These are phyloP conservation scores for Colletes gigas DNA, from an alignment of 1,140 invertebrate genomes.

Conservation along the genomic window DNA sequence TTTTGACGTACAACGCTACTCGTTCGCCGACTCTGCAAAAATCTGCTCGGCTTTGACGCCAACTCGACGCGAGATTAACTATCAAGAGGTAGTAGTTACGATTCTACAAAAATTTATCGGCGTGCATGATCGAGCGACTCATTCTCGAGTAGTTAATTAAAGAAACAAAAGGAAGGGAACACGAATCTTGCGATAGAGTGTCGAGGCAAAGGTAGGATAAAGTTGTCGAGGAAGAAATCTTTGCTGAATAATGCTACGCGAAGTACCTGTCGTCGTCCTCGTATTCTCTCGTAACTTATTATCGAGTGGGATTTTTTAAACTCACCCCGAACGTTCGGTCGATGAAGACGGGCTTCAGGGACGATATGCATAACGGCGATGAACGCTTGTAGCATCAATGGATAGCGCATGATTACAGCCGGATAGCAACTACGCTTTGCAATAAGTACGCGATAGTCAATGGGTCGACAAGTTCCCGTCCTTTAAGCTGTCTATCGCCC, in stretches of 20 bases:
- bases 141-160: too few species aligned
- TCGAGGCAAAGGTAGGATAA: too few species aligned
- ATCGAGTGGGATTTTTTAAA: not conserved
- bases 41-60: not conserved
- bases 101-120: too few species aligned
- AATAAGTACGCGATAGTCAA: slow-evolving; percentile 25
- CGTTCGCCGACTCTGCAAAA: slow-evolving; percentile 30
- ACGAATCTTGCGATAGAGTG: too few species aligned
- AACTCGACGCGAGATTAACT: not conserved
- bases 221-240: too few species aligned
- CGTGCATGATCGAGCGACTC: too few species aligned
- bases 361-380: slow-evolving; percentile 51
- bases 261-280: too few species aligned
- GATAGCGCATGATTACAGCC: slow-evolving; percentile 56
- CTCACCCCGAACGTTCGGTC: slow-evolving; percentile 59
- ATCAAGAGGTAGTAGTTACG: too few species aligned
- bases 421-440: slow-evolving; percentile 32
- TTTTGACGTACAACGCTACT: not conserved
- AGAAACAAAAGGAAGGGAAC: too few species aligned
- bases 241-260: too few species aligned
- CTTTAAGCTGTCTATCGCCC: slow-evolving; percentile 1
- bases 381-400: slow-evolving; percentile 59
- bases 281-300: too few species aligned
- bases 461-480: not conserved
- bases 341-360: slow-evolving; percentile 38